Conservation (phyloP, 2,113 vertebrate genomes). For the Rafetus swinhoei region DNA sequence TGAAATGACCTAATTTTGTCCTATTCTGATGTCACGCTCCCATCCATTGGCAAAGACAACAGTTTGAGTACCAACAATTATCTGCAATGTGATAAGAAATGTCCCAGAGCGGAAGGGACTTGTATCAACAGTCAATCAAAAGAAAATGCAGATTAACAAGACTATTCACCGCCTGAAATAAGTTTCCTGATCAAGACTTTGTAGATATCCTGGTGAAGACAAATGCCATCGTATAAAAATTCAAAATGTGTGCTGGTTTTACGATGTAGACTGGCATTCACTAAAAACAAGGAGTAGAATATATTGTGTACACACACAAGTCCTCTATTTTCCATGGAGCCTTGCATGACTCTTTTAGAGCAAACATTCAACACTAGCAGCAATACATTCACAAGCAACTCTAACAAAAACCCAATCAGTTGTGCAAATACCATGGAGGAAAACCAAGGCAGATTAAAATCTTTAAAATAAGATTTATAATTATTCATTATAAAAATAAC, state of each 20-base stretch:
- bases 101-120: neutral
- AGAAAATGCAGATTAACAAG: rapidly evolving
- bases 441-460: slow-evolving; percentile 41
- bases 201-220: neutral
- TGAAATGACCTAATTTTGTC: neutral
- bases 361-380: neutral
- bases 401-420: neutral
- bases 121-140: neutral
- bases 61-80: rapidly evolving
- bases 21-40: rapidly evolving
- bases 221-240: neutral
- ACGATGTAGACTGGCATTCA: neutral
- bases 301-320: neutral
- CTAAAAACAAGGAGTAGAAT: neutral
- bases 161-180: neutral
- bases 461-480: too few species aligned
- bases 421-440: slow-evolving; percentile 34
- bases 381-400: slow-evolving; percentile 6
- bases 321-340: neutral
- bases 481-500: slow-evolving; percentile 7
- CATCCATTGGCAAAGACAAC: rapidly evolving
- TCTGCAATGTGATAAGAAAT: rapidly evolving
- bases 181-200: neutral
- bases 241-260: neutral
- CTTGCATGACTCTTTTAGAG: slow-evolving; percentile 45